Evolutionary conservation across 2,113 vertebrate species (phyloP).

Genomic region (Sinocyclocheilus maitianheensis): DNA sequence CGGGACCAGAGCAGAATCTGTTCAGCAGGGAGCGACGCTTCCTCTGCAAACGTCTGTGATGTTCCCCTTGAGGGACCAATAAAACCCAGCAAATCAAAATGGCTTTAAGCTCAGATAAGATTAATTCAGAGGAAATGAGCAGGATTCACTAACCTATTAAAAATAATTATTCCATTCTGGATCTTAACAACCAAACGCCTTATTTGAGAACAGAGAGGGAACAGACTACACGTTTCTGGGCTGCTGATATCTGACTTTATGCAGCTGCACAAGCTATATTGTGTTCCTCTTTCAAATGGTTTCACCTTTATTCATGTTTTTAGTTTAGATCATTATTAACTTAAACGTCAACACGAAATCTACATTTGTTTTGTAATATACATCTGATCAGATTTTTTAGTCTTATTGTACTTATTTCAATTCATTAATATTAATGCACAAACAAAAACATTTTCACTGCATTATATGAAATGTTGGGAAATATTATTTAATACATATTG

Average conservation of each 20-base stretch:
- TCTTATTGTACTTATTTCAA: not conserved
- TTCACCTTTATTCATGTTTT: not conserved
- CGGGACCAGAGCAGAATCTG: not conserved
- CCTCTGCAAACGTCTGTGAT: conserved; percentile 20
- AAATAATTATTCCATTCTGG: not conserved
- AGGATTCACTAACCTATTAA: conserved; percentile 46
- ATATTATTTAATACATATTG: not conserved
- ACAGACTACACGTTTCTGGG: not conserved
- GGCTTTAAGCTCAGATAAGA: conserved; percentile 45
- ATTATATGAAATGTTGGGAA: not conserved
- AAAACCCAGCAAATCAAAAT: conserved; percentile 54
- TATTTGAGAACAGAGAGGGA: not conserved
- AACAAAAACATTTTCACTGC: too few species aligned
- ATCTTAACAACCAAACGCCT: not conserved
- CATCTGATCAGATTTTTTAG: not conserved
- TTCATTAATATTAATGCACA: not conserved
- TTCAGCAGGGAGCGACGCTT: conserved; percentile 53
- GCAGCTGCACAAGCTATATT: not conserved
- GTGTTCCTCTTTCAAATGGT: not conserved
- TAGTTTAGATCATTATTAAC: not conserved
- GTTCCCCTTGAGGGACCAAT: conserved; percentile 51
- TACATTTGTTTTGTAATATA: not conserved
- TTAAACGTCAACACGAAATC: too few species aligned
- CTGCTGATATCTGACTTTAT: not conserved
- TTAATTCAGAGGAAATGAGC: conserved; percentile 26